phyloP scores from a whole-genome alignment of 1,140 invertebrate genomes.

The Pseudomyrmex pallidus region DNA sequence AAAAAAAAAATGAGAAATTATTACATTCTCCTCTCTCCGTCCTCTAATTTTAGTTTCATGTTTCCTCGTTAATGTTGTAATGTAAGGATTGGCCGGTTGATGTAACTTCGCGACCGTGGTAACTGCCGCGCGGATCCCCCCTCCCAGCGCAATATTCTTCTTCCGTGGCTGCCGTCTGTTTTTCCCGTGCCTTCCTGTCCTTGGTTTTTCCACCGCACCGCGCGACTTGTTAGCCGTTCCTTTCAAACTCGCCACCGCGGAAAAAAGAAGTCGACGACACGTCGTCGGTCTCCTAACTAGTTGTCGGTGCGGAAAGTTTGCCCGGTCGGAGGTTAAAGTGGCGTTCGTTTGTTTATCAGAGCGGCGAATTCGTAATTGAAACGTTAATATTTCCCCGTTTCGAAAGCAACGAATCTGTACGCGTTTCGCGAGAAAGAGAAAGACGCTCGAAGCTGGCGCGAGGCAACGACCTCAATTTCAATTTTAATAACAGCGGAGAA shows the following conservation, averaged over 20 bases:
- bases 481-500: too few relatives aligned
- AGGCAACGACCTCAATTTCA: too few relatives aligned
- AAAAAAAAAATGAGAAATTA: conserved; percentile 28
- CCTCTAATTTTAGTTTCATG: conserved; percentile 57
- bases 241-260: conserved; percentile 18
- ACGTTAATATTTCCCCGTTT: conserved; percentile 42
- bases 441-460: background rate
- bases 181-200: conserved; percentile 7
- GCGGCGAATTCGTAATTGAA: conserved; percentile 31
- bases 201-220: background rate
- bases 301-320: conserved; percentile 46
- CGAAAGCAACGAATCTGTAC: background rate
- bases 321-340: conserved; percentile 28
- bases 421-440: background rate
- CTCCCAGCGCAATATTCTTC: conserved; percentile 35
- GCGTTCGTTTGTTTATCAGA: conserved; percentile 50
- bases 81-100: conserved; percentile 38
- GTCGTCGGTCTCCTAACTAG: conserved; percentile 23
- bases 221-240: conserved; percentile 17
- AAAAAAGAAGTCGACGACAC: conserved; percentile 17
- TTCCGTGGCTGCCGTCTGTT: conserved; percentile 13
- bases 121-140: conserved; percentile 15
- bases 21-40: conserved; percentile 1
- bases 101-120: conserved; percentile 43
- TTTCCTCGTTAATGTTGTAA: conserved; percentile 51